Evolutionary conservation across 2,113 vertebrate species (phyloP).

Genomic region (Chinchilla lanigera): DNA sequence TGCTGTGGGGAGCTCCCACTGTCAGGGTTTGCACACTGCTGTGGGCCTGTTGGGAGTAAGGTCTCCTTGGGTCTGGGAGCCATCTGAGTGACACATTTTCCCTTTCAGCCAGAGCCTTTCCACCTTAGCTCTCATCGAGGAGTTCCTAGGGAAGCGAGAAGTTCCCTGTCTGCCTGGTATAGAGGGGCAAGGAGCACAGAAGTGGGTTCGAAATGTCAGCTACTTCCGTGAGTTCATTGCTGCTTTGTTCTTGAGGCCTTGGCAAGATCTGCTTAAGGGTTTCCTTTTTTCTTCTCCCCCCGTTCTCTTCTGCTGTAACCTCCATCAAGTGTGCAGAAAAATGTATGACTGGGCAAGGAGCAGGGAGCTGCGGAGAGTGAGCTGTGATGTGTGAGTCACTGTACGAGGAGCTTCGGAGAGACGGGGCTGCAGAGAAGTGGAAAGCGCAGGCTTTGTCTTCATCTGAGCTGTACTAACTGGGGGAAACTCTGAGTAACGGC

Average conservation of each 20-base stretch:
- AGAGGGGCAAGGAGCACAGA: slow-evolving; percentile 89
- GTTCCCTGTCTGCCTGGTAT: slow-evolving; percentile 88
- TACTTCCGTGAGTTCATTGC: slow-evolving; percentile 95
- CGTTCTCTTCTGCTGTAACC: background rate
- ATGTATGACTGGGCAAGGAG: background rate
- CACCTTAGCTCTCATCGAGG: slow-evolving; percentile 97
- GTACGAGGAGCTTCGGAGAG: background rate
- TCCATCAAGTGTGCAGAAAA: background rate
- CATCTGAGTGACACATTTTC: slow-evolving; percentile 76
- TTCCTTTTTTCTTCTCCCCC: background rate
- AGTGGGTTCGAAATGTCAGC: slow-evolving; percentile 95
- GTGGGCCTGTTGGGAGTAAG: background rate
- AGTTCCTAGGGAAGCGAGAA: slow-evolving; percentile 94
- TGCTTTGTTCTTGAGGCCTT: slow-evolving; percentile 2
- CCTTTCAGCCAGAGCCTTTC: slow-evolving; percentile 96
- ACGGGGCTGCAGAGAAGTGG: background rate
- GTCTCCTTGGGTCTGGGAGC: slow-evolving; percentile 25
- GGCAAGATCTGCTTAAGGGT: background rate
- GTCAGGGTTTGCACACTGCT: background rate
- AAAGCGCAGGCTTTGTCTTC: background rate
- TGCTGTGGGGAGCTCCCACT: background rate
- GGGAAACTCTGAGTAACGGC: background rate
- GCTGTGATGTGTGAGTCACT: background rate
- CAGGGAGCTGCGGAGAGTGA: background rate
- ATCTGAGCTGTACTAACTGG: background rate